Conservation (phyloP, 2,888 invertebrate genomes). For the Rhagonycha fulva region DNA sequence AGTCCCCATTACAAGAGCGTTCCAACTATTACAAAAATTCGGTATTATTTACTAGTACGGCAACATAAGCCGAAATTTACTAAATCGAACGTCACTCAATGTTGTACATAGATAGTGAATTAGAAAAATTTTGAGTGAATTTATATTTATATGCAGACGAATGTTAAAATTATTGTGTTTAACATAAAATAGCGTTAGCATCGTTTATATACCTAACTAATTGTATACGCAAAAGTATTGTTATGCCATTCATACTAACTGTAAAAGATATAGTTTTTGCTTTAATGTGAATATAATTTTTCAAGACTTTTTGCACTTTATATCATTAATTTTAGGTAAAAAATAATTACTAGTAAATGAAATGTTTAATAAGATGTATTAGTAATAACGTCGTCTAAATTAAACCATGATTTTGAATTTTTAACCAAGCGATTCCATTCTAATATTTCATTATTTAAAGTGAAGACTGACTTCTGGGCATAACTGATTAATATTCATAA, state of each 20-base stretch:
- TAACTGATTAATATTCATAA: constrained; percentile 6
- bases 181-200: constrained; percentile 10
- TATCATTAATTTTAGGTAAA: background rate
- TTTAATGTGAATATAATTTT: background rate
- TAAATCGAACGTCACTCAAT: background rate
- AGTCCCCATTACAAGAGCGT: constrained; percentile 82
- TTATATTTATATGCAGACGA: background rate
- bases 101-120: constrained; percentile 1
- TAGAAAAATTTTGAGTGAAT: constrained; percentile 1
- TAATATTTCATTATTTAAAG: constrained; percentile 19
- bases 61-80: constrained; percentile 61
- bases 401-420: background rate
- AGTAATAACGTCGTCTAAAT: constrained; percentile 1
- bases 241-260: background rate
- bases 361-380: background rate
- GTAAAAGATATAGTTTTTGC: background rate
- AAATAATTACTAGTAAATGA: background rate
- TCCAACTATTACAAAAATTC: constrained; percentile 88
- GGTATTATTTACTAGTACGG: constrained; percentile 86
- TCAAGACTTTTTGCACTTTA: constrained; percentile 11
- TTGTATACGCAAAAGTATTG: constrained; percentile 18
- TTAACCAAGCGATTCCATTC: background rate
- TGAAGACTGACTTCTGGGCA: constrained; percentile 29
- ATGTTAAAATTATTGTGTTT: background rate
- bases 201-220: constrained; percentile 17